phyloP scores from a whole-genome alignment of 2,113 vertebrate species.

The Scytalopus superciliaris region DNA sequence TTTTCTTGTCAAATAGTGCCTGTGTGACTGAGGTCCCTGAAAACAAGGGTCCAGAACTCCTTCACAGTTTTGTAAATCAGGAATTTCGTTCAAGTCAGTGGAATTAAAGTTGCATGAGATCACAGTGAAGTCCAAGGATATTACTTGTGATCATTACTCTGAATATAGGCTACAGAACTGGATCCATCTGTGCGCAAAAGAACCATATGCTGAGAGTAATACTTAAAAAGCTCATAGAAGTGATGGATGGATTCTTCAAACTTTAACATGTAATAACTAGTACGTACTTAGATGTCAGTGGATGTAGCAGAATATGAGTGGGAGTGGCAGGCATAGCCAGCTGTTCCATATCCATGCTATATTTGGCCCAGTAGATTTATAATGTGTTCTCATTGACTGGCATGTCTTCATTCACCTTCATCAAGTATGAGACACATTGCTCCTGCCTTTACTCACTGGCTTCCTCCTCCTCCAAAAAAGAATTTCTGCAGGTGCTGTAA shows the following conservation, averaged over 20 bases:
- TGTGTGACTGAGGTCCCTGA: background rate
- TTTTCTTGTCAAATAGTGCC: background rate
- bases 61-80: background rate
- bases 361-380: background rate
- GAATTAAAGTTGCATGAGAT: background rate
- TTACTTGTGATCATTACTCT: background rate
- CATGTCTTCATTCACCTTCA: background rate
- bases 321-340: background rate
- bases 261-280: background rate
- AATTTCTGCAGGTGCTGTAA: background rate
- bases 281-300: background rate
- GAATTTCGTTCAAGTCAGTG: background rate
- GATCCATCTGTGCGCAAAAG: background rate
- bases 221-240: background rate
- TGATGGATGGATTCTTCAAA: slow-evolving; percentile 39
- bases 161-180: background rate
- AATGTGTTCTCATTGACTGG: accelerated
- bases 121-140: background rate
- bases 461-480: background rate
- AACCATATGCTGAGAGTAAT: background rate
- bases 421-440: background rate
- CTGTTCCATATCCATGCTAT: slow-evolving; percentile 1
- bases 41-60: background rate
- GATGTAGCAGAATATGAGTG: background rate
- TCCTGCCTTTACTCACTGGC: background rate